phyloP scores from a whole-genome alignment of 1,140 invertebrate species.

The Pogonognathellus flavescens region DNA sequence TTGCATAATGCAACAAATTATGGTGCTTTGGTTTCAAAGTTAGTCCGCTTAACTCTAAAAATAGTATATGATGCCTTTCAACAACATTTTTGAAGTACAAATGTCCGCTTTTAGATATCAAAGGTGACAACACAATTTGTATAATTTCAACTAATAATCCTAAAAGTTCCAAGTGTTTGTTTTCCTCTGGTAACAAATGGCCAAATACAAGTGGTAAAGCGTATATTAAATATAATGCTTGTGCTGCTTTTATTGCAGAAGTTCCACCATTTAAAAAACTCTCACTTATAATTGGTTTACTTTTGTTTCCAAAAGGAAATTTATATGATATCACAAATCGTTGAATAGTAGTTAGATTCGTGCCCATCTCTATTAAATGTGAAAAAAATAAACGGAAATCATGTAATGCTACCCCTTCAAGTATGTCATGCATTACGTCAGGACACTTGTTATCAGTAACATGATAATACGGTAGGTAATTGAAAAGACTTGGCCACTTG shows the following conservation, averaged over 20 bases:
- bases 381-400: background rate
- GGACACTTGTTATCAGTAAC: background rate
- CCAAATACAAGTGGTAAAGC: background rate
- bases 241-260: background rate
- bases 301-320: background rate
- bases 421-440: slow-evolving; percentile 4
- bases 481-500: background rate
- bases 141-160: background rate
- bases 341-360: background rate
- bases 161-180: background rate
- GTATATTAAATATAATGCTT: background rate
- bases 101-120: background rate
- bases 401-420: background rate
- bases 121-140: background rate
- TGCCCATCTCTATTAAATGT: background rate
- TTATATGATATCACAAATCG: background rate
- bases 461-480: background rate
- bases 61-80: background rate
- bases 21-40: slow-evolving; percentile 22
- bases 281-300: background rate
- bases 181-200: no score
- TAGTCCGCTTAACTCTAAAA: background rate
- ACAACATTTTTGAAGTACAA: background rate
- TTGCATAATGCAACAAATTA: slow-evolving; percentile 10
- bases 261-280: background rate